A percentile compares a stretch with the other conserved stretches of the same genome.
phyloP scores from a whole-genome alignment of 2,888 invertebrate species.

The Subacronicta megacephala region DNA sequence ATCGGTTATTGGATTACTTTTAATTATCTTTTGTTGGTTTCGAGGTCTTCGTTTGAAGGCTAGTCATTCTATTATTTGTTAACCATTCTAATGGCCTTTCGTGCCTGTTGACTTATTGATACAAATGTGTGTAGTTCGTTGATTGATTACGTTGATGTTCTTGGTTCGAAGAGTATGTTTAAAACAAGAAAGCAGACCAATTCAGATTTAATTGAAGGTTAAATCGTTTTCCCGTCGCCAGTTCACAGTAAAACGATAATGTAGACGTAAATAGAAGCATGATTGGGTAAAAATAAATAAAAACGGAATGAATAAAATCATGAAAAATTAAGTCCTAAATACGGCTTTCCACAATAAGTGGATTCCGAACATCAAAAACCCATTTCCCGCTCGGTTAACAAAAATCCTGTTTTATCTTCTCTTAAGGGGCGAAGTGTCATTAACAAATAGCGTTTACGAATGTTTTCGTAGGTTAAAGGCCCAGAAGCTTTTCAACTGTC shows the following conservation, averaged over 20 bases:
- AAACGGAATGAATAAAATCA: slow-evolving; percentile 5
- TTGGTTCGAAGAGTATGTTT: neutral
- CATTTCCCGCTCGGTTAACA: slow-evolving; percentile 15
- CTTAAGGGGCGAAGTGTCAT: slow-evolving; percentile 15
- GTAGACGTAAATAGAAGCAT: neutral
- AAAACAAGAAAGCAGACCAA: neutral
- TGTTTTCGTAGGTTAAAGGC: slow-evolving; percentile 5
- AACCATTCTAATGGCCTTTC: slow-evolving; percentile 9
- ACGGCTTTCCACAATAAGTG: slow-evolving; percentile 14
- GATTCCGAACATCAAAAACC: slow-evolving; percentile 23
- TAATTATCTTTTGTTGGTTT: slow-evolving; percentile 36
- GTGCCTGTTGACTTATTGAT: slow-evolving; percentile 27
- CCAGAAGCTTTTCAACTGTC: neutral
- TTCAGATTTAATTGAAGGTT: neutral
- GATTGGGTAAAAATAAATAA: slow-evolving; percentile 2
- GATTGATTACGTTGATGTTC: slow-evolving; percentile 8
- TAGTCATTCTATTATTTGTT: slow-evolving; percentile 14
- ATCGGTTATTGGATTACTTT: slow-evolving; percentile 41
- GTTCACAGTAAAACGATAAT: neutral
- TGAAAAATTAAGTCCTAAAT: slow-evolving; percentile 15
- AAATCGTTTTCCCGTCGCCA: neutral
- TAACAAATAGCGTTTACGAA: slow-evolving; percentile 24
- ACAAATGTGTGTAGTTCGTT: slow-evolving; percentile 18
- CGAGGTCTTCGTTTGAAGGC: slow-evolving; percentile 7
- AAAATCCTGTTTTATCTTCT: slow-evolving; percentile 23